Base-by-base conservation (phyloP, 2,113 vertebrate species). In the Loxodonta africana region DNA sequence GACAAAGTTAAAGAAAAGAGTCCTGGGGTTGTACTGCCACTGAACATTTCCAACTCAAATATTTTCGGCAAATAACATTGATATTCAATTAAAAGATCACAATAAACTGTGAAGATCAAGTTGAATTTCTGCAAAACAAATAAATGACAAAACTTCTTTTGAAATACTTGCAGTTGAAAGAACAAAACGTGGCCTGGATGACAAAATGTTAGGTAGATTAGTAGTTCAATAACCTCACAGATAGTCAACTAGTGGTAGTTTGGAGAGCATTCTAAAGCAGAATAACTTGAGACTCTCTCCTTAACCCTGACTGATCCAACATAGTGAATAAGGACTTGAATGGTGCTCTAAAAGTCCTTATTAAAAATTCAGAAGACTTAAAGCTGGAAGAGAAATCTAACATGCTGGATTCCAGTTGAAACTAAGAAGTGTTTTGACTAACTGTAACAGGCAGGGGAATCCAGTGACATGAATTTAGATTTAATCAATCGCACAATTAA, bases 381-480 rank as follows among this genome's bases (percentile, higher is more conserved):
- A 82, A 80, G 5, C 8, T 73, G 10, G n/a, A 28, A 88, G 44
- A 84, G 14, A 84, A 91, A 73, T 46, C 12, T 48, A 88, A 71
- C 25, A 88, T 88, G 4, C 20, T 30, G 6, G 17, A 91, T 74
- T 95, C 20, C 8, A 84, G 44, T 18, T 44, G 30, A 95, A 73
- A 88, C 84, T 73, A n/a, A 87, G 92, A 88, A 62, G n/a, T 41
- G 18, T 82, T 18, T 71, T 73, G 4, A 62, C 30, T 83, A 69
- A 15, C 8, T 71, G 6, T 3, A 92, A 63, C 18, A 71, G 46
- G 9, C 10, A 71, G 9, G 6, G 20, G 63, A 87, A 83, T 83
- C 12, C 83, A 90, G 11, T 89, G 48, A 63, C 65, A 92, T 23
- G 10, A 76, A 71, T 92, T 88, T 95, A 84, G 21, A 65, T 23